A percentile compares a stretch with the other conserved stretches of the same genome.
Conservation (phyloP, 2,797 vertebrate genomes). For the Helicolenus hilgendorfi region DNA sequence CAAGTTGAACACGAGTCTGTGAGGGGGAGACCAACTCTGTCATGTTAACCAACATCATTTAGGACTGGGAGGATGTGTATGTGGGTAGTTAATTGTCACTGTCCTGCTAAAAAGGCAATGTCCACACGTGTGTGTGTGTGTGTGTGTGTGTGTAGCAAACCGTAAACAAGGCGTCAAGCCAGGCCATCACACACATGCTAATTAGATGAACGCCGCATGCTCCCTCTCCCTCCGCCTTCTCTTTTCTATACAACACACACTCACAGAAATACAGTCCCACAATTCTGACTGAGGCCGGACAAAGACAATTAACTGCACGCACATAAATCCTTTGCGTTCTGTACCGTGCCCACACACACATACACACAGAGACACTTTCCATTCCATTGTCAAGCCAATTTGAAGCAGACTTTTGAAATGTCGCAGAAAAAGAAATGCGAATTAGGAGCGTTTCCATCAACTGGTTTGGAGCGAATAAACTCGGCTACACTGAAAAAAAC, state of each 20-base stretch:
- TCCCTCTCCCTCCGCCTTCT: background rate
- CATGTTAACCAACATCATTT: background rate
- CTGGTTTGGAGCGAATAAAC: too few species aligned
- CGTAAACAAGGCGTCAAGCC: constrained; percentile 19
- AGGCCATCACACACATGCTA: constrained; percentile 28
- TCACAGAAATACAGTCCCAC: too few species aligned
- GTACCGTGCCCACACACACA: background rate
- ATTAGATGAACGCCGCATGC: constrained; percentile 15
- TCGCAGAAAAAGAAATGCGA: too few species aligned
- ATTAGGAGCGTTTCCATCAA: too few species aligned
- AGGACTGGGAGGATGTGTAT: background rate
- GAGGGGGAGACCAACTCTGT: background rate
- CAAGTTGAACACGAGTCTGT: background rate
- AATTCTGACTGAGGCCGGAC: background rate
- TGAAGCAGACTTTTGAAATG: too few species aligned
- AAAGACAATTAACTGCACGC: background rate
- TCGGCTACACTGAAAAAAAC: too few species aligned
- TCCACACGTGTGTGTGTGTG: background rate
- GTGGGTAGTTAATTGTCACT: background rate
- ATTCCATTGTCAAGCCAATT: too few species aligned
- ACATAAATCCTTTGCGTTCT: background rate
- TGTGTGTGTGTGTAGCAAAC: background rate
- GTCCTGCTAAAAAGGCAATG: background rate
- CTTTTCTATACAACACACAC: background rate
- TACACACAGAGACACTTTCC: background rate